Conservation (phyloP, 1,140 invertebrate genomes). For the Luehdorfia chinensis region DNA sequence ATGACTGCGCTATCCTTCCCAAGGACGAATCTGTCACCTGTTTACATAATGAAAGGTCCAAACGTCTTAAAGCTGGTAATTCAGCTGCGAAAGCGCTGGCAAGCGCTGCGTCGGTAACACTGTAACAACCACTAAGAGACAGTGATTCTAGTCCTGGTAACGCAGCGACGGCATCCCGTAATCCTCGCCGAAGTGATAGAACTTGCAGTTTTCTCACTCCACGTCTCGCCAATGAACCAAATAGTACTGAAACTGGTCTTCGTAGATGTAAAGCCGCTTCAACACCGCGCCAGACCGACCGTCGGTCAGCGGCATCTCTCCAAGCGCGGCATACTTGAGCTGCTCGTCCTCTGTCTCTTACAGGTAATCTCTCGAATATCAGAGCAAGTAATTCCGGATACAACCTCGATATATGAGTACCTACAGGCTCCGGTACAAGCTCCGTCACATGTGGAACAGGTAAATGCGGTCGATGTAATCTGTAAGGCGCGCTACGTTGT, state of each 20-base stretch:
- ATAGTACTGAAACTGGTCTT: slow-evolving; percentile 88
- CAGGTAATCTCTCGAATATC: slow-evolving; percentile 93
- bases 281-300: slow-evolving; percentile 94
- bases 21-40: slow-evolving; percentile 93
- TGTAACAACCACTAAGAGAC: slow-evolving; percentile 95
- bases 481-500: slow-evolving; percentile 74
- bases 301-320: slow-evolving; percentile 94
- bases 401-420: slow-evolving; percentile 90
- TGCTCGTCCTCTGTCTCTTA: slow-evolving; percentile 91
- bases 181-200: slow-evolving; percentile 88
- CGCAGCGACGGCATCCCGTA: slow-evolving; percentile 91
- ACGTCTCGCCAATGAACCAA: slow-evolving; percentile 89
- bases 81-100: slow-evolving; percentile 88
- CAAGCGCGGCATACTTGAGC: slow-evolving; percentile 94
- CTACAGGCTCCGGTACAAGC: slow-evolving; percentile 64
- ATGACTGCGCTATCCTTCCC: slow-evolving; percentile 87
- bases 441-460: slow-evolving; percentile 65
- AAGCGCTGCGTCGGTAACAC: slow-evolving; percentile 89
- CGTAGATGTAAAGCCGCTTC: slow-evolving; percentile 93
- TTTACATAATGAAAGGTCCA: slow-evolving; percentile 96
- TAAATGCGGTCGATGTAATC: slow-evolving; percentile 78
- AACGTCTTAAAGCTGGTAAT: slow-evolving; percentile 83
- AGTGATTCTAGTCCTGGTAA: slow-evolving; percentile 92
- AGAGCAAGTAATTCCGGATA: slow-evolving; percentile 95
- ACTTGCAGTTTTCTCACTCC: slow-evolving; percentile 94